phyloP scores from a whole-genome alignment of 2,888 invertebrate species.

The Nebria salina region DNA sequence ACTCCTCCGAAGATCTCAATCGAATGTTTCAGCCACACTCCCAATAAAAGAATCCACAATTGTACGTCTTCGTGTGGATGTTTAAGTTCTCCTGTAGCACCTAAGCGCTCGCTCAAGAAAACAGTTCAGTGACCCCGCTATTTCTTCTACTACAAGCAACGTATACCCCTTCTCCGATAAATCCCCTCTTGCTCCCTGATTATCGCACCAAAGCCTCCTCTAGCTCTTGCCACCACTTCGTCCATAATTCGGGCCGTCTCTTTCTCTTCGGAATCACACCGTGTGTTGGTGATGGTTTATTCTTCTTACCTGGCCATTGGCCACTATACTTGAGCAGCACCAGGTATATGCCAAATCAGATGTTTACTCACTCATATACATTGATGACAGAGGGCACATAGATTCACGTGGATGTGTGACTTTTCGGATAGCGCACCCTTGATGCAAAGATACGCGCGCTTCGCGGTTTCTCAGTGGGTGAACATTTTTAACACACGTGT shows the following conservation, averaged over 20 bases:
- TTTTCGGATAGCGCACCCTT: background rate
- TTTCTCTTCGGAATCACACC: background rate
- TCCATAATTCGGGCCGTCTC: background rate
- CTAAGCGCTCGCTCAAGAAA: background rate
- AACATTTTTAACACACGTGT: background rate
- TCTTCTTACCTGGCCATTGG: background rate
- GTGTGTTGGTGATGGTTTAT: background rate
- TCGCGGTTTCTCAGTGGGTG: background rate
- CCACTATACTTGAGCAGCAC: conserved; percentile 1
- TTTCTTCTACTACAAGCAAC: background rate
- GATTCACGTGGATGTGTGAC: background rate
- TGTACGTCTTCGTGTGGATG: background rate
- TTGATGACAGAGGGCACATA: background rate
- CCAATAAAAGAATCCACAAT: background rate
- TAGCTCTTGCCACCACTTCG: background rate
- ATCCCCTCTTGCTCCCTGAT: background rate
- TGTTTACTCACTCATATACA: conserved; percentile 1
- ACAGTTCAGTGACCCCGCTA: background rate
- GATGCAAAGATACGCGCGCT: background rate
- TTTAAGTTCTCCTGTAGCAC: background rate
- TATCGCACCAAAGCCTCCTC: background rate
- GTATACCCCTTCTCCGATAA: background rate
- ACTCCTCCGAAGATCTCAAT: background rate
- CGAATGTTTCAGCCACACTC: background rate
- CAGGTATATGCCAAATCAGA: background rate